Evolutionary conservation across 2,113 vertebrate species (phyloP).

Genomic region (Hylia prasina): DNA sequence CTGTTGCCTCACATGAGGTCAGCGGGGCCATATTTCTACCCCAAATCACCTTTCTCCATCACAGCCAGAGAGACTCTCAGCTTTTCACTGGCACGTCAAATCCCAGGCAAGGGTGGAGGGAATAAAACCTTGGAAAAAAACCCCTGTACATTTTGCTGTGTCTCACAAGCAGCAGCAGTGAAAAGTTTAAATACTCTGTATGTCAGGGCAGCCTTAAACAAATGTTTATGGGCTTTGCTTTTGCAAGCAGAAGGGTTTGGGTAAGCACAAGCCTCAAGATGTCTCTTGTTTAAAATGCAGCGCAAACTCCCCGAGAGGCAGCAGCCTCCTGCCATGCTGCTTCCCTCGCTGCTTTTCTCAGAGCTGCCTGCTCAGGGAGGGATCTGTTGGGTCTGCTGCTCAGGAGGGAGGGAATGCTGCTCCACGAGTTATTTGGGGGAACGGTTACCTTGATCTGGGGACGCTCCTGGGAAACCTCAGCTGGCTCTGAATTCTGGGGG

Average conservation of each 20-base stretch:
- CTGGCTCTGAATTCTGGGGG: neutral
- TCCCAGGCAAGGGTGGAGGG: neutral
- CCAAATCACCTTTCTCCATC: constrained; percentile 17
- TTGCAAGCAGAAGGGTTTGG: constrained; percentile 34
- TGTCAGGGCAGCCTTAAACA: constrained; percentile 62
- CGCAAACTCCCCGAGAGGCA: constrained; percentile 33
- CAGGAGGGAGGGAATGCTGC: rapidly evolving
- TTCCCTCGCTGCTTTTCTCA: neutral
- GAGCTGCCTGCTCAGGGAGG: neutral
- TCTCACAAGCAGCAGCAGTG: constrained; percentile 17
- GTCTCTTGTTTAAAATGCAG: constrained; percentile 57
- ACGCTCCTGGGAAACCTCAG: neutral
- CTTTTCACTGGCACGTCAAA: constrained; percentile 46
- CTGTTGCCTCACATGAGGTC: constrained; percentile 67
- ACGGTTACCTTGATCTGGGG: neutral
- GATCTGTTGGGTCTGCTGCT: constrained; percentile 23
- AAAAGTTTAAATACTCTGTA: constrained; percentile 28
- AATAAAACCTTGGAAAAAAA: neutral
- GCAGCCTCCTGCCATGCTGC: constrained; percentile 43
- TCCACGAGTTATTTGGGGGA: neutral
- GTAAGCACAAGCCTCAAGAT: constrained; percentile 43
- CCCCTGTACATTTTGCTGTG: constrained; percentile 23
- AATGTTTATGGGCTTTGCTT: constrained; percentile 60
- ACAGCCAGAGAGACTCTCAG: neutral
- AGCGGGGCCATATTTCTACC: constrained; percentile 49